Evolutionary conservation across 1,140 invertebrate species (phyloP).

Genomic region (Cephus cinctus): DNA sequence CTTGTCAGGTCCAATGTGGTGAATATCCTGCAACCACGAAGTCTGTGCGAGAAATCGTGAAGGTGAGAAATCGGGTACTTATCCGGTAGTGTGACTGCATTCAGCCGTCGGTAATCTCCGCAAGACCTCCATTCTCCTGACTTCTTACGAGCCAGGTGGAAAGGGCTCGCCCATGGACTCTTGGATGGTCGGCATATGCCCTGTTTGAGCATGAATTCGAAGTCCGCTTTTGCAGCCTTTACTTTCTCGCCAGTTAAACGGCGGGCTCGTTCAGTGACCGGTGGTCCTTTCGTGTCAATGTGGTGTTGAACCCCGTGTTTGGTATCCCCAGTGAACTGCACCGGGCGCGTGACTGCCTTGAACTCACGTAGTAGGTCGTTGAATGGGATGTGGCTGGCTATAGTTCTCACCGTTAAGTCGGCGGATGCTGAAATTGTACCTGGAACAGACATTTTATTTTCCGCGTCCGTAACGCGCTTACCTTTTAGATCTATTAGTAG

Average conservation of each 20-base stretch:
- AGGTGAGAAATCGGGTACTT: conserved; percentile 36
- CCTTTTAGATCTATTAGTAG: conserved; percentile 30
- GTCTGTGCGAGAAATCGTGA: too few relatives aligned
- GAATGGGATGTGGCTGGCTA: neutral
- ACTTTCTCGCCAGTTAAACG: conserved; percentile 38
- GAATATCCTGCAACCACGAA: conserved; percentile 33
- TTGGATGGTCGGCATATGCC: conserved; percentile 32
- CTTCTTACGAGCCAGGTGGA: conserved; percentile 50
- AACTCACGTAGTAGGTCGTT: conserved; percentile 1
- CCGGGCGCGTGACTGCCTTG: neutral
- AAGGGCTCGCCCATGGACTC: conserved; percentile 34
- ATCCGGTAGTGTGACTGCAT: conserved; percentile 30
- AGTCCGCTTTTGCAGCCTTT: conserved; percentile 37
- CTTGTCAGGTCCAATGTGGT: conserved; percentile 36
- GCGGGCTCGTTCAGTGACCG: conserved; percentile 37
- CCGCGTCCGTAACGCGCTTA: conserved; percentile 13
- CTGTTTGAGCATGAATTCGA: conserved; percentile 31
- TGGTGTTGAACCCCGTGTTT: conserved; percentile 18
- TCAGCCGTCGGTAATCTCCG: conserved; percentile 47
- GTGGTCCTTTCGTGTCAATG: conserved; percentile 36
- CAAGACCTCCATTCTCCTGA: conserved; percentile 42
- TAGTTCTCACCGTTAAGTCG: neutral
- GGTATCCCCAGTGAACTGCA: neutral
- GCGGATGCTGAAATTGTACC: neutral
- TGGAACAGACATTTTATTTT: neutral